These are phyloP conservation scores for Amiota communis DNA, from an alignment of 2,888 invertebrate genomes.

Conservation along the genomic window DNA sequence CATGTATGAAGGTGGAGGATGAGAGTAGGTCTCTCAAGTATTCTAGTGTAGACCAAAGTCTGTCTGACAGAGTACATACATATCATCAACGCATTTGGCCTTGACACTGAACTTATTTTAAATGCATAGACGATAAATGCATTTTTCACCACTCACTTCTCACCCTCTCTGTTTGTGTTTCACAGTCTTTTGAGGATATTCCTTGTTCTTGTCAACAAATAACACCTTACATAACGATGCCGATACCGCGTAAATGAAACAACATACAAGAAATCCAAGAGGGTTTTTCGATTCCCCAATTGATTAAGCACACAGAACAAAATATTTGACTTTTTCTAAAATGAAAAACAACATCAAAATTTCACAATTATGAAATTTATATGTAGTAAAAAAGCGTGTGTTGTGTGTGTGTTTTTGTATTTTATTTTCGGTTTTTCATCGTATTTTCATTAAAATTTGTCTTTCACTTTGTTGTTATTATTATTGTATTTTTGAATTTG, in stretches of 20 bases:
- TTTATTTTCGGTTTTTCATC: neutral
- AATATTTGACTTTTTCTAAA: too few relatives aligned
- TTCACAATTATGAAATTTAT: constrained; percentile 27
- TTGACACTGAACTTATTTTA: constrained; percentile 21
- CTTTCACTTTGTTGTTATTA: neutral
- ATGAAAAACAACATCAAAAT: neutral
- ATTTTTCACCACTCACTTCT: neutral
- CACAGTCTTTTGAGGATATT: neutral
- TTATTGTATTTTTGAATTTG: constrained; percentile 7
- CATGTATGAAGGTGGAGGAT: too few relatives aligned
- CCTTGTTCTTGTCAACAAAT: too few relatives aligned
- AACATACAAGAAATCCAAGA: constrained; percentile 8
- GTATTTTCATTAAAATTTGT: neutral
- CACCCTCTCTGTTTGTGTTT: neutral
- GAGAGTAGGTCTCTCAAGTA: too few relatives aligned
- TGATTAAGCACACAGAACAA: too few relatives aligned
- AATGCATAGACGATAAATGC: too few relatives aligned
- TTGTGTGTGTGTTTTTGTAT: neutral
- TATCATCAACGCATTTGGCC: constrained; percentile 16
- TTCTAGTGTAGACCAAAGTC: too few relatives aligned
- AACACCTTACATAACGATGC: constrained; percentile 19
- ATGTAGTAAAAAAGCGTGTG: neutral
- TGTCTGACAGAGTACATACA: neutral
- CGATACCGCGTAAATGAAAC: neutral
- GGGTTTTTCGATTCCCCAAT: too few relatives aligned